phyloP scores from a whole-genome alignment of 2,888 invertebrate genomes.

The Sabatieria punctata region DNA sequence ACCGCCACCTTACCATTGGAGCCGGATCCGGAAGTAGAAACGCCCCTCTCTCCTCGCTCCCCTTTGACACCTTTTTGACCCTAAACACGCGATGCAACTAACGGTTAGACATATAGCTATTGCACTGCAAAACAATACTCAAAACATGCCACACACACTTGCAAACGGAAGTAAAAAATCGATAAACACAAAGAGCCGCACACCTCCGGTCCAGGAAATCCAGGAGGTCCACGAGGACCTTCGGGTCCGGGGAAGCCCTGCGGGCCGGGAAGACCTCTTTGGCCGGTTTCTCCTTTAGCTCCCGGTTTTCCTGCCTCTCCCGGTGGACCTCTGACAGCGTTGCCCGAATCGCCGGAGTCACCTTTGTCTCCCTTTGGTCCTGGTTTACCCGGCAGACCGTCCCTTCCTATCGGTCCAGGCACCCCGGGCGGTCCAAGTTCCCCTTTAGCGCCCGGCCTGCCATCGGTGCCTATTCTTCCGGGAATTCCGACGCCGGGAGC shows the following conservation, averaged over 20 bases:
- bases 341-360: too few relatives aligned
- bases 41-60: neutral
- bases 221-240: neutral
- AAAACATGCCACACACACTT: neutral
- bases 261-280: neutral
- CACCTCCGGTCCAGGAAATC: constrained; percentile 1
- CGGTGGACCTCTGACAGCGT: too few relatives aligned
- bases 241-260: neutral
- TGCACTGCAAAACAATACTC: neutral
- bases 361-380: too few relatives aligned
- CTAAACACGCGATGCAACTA: neutral
- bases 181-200: neutral
- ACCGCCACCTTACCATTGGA: neutral
- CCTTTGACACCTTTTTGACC: constrained; percentile 5
- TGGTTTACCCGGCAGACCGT: too few relatives aligned
- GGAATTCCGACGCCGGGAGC: too few relatives aligned
- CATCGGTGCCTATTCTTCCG: too few relatives aligned
- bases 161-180: neutral
- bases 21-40: neutral
- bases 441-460: too few relatives aligned
- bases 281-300: neutral
- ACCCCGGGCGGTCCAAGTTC: too few relatives aligned
- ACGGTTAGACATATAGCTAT: neutral
- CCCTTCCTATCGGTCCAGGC: too few relatives aligned
- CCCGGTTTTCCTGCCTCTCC: neutral